A percentile compares a stretch with the other conserved stretches of the same genome.
These are phyloP conservation scores for Geotrypetes seraphini DNA, from an alignment of 2,797 vertebrate species.

Conservation along the genomic window DNA sequence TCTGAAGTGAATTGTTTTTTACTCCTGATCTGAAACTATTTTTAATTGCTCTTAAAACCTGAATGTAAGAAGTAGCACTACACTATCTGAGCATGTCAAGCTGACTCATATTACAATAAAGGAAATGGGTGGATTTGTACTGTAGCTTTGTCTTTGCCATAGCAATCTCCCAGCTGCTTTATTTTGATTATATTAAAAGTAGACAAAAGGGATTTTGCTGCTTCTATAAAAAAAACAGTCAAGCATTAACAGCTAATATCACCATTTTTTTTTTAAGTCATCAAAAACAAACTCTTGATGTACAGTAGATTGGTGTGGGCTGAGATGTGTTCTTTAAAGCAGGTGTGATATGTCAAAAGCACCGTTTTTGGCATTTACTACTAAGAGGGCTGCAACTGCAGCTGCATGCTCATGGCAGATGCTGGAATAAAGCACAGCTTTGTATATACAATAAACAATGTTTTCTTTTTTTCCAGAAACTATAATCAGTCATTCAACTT, in stretches of 20 bases:
- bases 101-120: constrained; percentile 51
- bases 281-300: constrained; percentile 34
- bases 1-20: constrained; percentile 53
- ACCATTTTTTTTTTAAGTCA: constrained; percentile 35
- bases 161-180: constrained; percentile 58
- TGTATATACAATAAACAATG: no score
- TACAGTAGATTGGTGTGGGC: constrained; percentile 35
- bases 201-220: constrained; percentile 49
- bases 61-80: constrained; percentile 43
- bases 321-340: constrained; percentile 42
- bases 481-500: no score
- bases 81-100: constrained; percentile 49
- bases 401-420: constrained; percentile 35
- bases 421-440: no score
- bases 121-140: constrained; percentile 60
- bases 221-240: constrained; percentile 51
- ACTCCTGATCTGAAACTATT: constrained; percentile 51
- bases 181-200: constrained; percentile 52
- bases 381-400: constrained; percentile 26
- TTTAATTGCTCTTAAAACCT: constrained; percentile 58
- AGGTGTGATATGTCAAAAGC: constrained; percentile 53
- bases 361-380: constrained; percentile 48
- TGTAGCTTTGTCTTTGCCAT: constrained; percentile 46
- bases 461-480: no score
- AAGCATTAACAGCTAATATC: constrained; percentile 53